Base-by-base conservation (phyloP, 2,888 invertebrate genomes). In the Phyllotreta cruciferae region DNA sequence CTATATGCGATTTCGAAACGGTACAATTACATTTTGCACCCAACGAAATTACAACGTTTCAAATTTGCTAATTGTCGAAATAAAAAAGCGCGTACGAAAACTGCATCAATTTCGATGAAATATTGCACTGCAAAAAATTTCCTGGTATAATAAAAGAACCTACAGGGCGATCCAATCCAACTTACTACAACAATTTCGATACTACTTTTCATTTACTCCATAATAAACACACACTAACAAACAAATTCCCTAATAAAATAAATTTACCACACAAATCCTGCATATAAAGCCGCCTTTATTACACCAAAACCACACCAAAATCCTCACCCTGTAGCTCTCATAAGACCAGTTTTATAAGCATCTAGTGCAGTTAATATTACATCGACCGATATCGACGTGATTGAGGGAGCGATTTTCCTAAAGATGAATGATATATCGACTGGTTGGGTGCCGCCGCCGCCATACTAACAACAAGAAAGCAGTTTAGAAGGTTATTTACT, bases 401-500 rank as follows among this genome's bases (percentile, higher is more conserved):
- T 60, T 60, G 58, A 60, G 44, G 44, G 58, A 60, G 36, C 52
- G 52, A 50, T 60, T 52, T 42, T 60, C 42, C 44, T 60, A 52
- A 60, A 60, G 52, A 60, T 44, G 42, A 52, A 60, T 60, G 44
- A 60, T 60, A 60, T 60, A 60, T 52, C 44, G 58, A 52, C 39
- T 34, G 14, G 44, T 60, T 52, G 52, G 58, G 58, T 60, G 42
- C 52, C 58, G 52, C 24, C 41, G 42, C 52, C 58, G 52, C 24
- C 41, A 44, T 37, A 52, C 36, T 42, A 52, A 42, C 13, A 49
- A 49, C 36, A 49, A 58, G 57, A 60, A 60, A 52, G 58, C 58
- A 41, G 52, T 60, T 60, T 60, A 60, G 58, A 60, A 35, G 58
- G 52, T 60, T 60, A 60, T 60, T 60, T 60, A 60, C 42, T 60